Evolutionary conservation across 1,140 invertebrate species (phyloP), one percentile per base, ranked within the genome.

Genomic region (Andrena cerasifolii): DNA sequence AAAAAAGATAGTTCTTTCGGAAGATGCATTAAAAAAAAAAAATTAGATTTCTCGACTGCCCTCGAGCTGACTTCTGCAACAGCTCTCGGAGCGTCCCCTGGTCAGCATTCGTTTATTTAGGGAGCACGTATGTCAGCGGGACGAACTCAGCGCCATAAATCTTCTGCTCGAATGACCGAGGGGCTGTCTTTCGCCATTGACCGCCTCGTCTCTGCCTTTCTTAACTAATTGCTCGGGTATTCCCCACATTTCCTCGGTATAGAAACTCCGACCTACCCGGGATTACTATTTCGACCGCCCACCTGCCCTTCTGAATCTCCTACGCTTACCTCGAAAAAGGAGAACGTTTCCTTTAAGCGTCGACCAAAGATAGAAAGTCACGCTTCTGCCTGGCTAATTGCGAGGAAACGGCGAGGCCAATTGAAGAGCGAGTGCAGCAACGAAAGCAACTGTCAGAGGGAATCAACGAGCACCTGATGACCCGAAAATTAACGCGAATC

Each of bases 401-500:
- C 18, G 2, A 45, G 8, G 8, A 45, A 45, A 45, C 40, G 26
- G 12, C 1, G 14, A 36, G 21, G 33, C 45, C 10, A 68, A 33
- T 8, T 21, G 21, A 10, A 51, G 4, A 14, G 14, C n/a, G 0
- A 21, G n/a, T 51, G 2, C n/a, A 6, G n/a, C 3, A 21, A 3
- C n/a, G 49, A n/a, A n/a, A 0, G 5, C 49, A 6, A 51, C 3
- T 3, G n/a, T 24, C 2, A 2, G 49, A n/a, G 8, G 2, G n/a
- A 8, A 24, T 51, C n/a, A 54, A 54, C 40, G 49, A 40, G 12
- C 40, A n/a, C 33, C n/a, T 10, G 16, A 28, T 18, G 71, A 43
- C n/a, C 28, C 47, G 59, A 65, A 75, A 45, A 75, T 53, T 53
- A 56, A 67, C 26, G 31, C 3, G 49, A 65, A 53, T 65, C 31